phyloP scores from a whole-genome alignment of 1,140 invertebrate species.

The Saccostrea cuccullata region DNA sequence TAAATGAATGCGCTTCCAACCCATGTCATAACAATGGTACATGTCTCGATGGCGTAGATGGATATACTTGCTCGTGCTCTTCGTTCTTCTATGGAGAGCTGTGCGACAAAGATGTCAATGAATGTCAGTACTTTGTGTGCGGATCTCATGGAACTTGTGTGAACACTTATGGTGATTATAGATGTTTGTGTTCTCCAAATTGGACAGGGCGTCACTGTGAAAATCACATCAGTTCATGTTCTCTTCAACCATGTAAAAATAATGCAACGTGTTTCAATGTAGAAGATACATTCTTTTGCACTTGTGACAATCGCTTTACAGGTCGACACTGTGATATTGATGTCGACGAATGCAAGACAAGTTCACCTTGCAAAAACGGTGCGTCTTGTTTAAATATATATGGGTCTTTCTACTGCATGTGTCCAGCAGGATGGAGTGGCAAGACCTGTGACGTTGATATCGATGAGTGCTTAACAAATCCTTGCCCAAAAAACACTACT shows the following conservation, averaged over 20 bases:
- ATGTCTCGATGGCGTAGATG: slow-evolving; percentile 45
- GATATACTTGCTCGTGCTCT: slow-evolving; percentile 47
- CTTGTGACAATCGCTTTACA: neutral
- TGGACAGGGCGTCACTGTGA: slow-evolving; percentile 37
- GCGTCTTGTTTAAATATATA: slow-evolving; percentile 26
- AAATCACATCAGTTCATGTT: neutral
- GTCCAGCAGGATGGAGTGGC: slow-evolving; percentile 40
- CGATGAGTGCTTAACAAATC: slow-evolving; percentile 32
- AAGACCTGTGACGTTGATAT: slow-evolving; percentile 38
- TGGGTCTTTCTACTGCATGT: slow-evolving; percentile 19
- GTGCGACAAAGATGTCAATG: slow-evolving; percentile 39
- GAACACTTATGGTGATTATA: neutral
- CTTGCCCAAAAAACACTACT: slow-evolving; percentile 27
- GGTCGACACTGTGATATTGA: slow-evolving; percentile 25
- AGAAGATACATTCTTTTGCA: slow-evolving; percentile 46
- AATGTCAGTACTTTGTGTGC: slow-evolving; percentile 19
- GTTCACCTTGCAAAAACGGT: slow-evolving; percentile 24
- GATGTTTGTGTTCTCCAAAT: slow-evolving; percentile 22
- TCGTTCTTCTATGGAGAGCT: slow-evolving; percentile 36
- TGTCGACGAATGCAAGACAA: slow-evolving; percentile 14
- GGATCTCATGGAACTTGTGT: neutral
- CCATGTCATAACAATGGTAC: slow-evolving; percentile 32
- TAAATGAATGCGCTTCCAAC: neutral
- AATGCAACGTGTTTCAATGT: slow-evolving; percentile 44
- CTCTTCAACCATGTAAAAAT: slow-evolving; percentile 42